phyloP scores from a whole-genome alignment of 53 echinoderm and acorn worm species.

The Holothuria scabra region DNA sequence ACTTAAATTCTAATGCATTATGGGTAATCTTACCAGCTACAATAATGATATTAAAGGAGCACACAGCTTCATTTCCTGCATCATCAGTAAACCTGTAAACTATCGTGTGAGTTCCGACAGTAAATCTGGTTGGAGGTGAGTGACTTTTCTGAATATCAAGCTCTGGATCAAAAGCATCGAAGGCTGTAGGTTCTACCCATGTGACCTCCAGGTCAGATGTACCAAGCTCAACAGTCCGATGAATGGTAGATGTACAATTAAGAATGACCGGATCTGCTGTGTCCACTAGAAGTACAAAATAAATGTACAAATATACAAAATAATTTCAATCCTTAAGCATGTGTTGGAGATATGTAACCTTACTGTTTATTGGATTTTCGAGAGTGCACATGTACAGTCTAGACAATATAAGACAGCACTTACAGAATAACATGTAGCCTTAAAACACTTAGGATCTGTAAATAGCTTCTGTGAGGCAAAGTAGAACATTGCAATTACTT shows the following conservation, averaged over 20 bases:
- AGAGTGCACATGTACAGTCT: too few relatives aligned
- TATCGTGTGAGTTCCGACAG: constrained; percentile 1
- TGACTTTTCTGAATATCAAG: neutral
- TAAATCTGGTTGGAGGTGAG: constrained; percentile 1
- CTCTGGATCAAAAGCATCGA: constrained; percentile 21
- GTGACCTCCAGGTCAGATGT: neutral
- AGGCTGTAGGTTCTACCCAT: constrained; percentile 40
- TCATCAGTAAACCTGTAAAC: constrained; percentile 32
- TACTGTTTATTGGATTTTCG: too few relatives aligned
- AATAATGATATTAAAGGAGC: constrained; percentile 53
- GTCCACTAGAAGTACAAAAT: neutral
- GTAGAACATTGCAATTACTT: too few relatives aligned
- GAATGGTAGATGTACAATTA: constrained; percentile 38
- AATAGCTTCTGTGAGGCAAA: too few relatives aligned
- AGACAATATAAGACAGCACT: too few relatives aligned
- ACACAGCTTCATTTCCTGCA: constrained; percentile 24
- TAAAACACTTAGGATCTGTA: too few relatives aligned
- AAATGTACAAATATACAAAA: too few relatives aligned
- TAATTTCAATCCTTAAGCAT: too few relatives aligned
- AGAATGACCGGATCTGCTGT: constrained; percentile 43
- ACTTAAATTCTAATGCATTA: too few relatives aligned
- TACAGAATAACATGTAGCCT: too few relatives aligned
- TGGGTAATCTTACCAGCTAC: too few relatives aligned
- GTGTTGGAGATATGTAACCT: too few relatives aligned
- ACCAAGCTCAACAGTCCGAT: neutral